Base-by-base conservation (phyloP, 1,140 invertebrate species). In the Elymnias hypermnestra region DNA sequence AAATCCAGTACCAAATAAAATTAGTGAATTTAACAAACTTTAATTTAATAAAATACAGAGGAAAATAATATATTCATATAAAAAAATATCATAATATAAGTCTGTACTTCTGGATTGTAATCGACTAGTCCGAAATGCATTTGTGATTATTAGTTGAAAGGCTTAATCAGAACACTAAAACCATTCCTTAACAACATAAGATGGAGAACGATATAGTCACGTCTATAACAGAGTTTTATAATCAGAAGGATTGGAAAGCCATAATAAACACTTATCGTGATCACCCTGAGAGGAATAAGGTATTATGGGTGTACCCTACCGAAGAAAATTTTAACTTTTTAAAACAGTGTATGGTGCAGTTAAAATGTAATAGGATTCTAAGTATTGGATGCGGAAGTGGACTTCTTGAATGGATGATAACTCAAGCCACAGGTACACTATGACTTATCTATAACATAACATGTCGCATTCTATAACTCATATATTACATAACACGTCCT, bases 361-460 rank as follows among this genome's bases (percentile, higher is more conserved):
- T 73, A 1, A 28, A 52, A 1, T 75, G 78, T 56, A 51, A 66
- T 22, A 43, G 43, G 6, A 58, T 88, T 10, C 31, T 87, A 12
- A 88, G 87, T 41, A 54, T 88, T 8, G 87, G 87, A 1, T 88
- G 87, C 47, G 87, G 87, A 2, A 79, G 73, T 37, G 87, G 87
- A 2, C 41, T 87, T 2, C 52, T 88, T 15, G 87, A 88, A 52
- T 87, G 86, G 84, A 83, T 88, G 47, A 69, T 87, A 9, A 63
- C 31, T 1, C 57, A 78, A 63, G 68, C 78, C 21, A 81, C 77
- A 37, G 81, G 84, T 85, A 63, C 29, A 9, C 13, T n/a, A 31
- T 15, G 10, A n/a, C 9, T 2, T 31, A n/a, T 5, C 12, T 8
- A 31, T 14, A n/a, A n/a, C n/a, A n/a, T n/a, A n/a, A n/a, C n/a